Evolutionary conservation across 2,797 vertebrate genomes (phyloP).

Genomic region (Sebastes reedi): DNA sequence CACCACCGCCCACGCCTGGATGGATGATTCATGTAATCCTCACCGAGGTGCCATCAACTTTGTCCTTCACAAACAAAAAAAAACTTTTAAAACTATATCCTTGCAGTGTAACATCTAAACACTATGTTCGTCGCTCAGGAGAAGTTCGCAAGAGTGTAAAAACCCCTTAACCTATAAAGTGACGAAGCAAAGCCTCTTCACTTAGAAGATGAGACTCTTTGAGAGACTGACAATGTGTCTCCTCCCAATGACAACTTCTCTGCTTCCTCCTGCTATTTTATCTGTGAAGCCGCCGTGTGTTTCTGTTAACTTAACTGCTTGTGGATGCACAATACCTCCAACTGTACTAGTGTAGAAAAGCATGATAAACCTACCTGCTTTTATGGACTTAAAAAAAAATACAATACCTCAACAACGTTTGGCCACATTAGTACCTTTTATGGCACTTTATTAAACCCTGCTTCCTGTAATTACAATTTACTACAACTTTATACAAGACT

Average conservation of each 20-base stretch:
- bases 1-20: neutral
- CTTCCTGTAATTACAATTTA: neutral
- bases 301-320: conserved; percentile 1
- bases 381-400: neutral
- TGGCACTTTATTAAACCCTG: neutral
- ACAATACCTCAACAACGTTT: too few relatives aligned
- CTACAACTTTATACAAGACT: neutral
- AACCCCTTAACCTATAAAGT: conserved; percentile 10
- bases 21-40: conserved; percentile 29
- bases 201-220: conserved; percentile 43
- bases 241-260: neutral
- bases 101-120: neutral
- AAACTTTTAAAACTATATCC: neutral
- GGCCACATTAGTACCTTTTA: neutral
- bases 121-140: conserved; percentile 1
- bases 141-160: conserved; percentile 16
- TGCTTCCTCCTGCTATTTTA: neutral
- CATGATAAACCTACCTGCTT: neutral
- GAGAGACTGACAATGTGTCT: conserved; percentile 1
- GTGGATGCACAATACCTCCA: neutral
- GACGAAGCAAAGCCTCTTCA: conserved; percentile 5
- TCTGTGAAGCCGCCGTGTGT: neutral
- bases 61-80: conserved; percentile 24
- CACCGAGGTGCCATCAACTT: conserved; percentile 5
- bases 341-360: neutral